Base-by-base conservation (phyloP, 1,140 invertebrate genomes). In the Drosophila burlai region DNA sequence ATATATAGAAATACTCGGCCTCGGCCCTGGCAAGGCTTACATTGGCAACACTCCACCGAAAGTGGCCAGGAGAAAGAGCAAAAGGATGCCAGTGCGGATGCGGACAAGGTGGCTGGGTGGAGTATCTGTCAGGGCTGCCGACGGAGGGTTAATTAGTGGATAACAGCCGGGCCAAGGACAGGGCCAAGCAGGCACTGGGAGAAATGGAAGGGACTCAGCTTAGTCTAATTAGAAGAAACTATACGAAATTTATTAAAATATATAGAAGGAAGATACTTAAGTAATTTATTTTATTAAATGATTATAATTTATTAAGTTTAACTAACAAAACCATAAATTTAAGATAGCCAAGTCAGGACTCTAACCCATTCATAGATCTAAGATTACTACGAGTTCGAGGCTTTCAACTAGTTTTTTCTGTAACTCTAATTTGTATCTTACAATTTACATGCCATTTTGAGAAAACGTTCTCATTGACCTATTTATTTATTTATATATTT, bases 71-170 rank as follows among this genome's bases (percentile, higher is more conserved):
- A 11, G 46, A n/a, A 16, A 50, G 62, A 26, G 71, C 18, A 26
- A 49, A 31, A 18, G 46, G 16, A 10, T 43, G 38, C 10, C 21
- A 29, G 18, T 34, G 42, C 36, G 55, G 52, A 46, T 62, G 47
- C 49, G 29, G 3, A 5, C 16, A 24, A 11, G 26, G 34, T 34
- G 38, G 54, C 9, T 16, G 43, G 42, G 36, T 52, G 63, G 34
- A 52, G 36, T 62, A 63, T 81, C 81, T 90, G 84, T 66, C 77
- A 72, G 62, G 69, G 31, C 77, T 71, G 65, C 81, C 71, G 81
- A n/a, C 84, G 73, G 85, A 90, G 85, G 85, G 84, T 84, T 89
- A 89, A 89, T 89, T 89, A 89, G 84, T 89, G 85, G 81, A 90
- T 79, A 89, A 89, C 84, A 69, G 38, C 50, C 74, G 42, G 74